Conservation (phyloP, 2,797 vertebrate genomes). For the Notolepis coatsorum region DNA sequence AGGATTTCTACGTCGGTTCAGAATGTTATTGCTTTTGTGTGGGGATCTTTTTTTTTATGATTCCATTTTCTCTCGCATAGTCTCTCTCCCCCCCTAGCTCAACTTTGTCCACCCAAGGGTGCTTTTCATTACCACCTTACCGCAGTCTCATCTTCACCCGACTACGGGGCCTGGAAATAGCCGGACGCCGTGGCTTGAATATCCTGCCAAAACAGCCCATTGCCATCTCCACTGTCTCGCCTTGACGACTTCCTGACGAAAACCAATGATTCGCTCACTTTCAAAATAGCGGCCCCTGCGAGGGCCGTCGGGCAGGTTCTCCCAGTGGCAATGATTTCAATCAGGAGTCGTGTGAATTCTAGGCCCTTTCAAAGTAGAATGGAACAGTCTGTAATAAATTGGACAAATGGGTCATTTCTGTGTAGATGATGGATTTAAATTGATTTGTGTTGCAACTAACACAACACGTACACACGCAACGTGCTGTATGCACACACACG, state of each 20-base stretch:
- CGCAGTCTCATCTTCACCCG: conserved; percentile 60
- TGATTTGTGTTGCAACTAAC: conserved; percentile 62
- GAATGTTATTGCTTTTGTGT: conserved; percentile 65
- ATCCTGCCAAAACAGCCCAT: conserved; percentile 64
- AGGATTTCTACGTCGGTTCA: conserved; percentile 61
- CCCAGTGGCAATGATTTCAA: conserved; percentile 76
- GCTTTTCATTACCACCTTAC: conserved; percentile 66
- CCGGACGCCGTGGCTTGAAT: conserved; percentile 61
- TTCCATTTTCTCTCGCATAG: conserved; percentile 53
- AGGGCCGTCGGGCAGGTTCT: conserved; percentile 56
- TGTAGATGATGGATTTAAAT: conserved; percentile 71
- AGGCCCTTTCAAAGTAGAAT: conserved; percentile 59
- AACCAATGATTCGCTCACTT: conserved; percentile 77
- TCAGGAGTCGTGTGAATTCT: conserved; percentile 69
- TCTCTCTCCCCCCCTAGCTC: conserved; percentile 15
- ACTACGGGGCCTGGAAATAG: conserved; percentile 55
- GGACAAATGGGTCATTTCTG: conserved; percentile 80
- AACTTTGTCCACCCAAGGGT: conserved; percentile 52
- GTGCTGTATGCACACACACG: conserved; percentile 13
- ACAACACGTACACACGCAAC: conserved; percentile 20
- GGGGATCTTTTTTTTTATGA: conserved; percentile 58
- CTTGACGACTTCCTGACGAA: conserved; percentile 79
- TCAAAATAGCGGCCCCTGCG: conserved; percentile 56
- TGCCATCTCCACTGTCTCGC: conserved; percentile 67
- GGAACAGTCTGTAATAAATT: conserved; percentile 71